Conservation (phyloP, 2,113 vertebrate genomes). For the Platycercus adscitus region DNA sequence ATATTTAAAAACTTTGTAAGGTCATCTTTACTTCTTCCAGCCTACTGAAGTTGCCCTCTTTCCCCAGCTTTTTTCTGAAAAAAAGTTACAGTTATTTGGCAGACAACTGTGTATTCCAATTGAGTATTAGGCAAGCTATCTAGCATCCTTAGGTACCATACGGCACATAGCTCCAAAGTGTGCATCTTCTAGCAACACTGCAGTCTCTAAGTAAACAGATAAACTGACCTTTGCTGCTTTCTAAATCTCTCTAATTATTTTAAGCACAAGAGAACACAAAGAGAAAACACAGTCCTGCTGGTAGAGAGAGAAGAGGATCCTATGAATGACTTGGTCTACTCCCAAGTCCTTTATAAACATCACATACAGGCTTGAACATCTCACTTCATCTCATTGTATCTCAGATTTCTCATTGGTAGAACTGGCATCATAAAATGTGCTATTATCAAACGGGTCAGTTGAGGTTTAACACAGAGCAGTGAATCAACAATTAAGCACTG, state of each 20-base stretch:
- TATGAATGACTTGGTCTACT: background rate
- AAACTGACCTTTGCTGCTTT: background rate
- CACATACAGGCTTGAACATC: background rate
- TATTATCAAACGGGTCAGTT: background rate
- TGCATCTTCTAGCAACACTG: background rate
- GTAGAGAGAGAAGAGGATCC: background rate
- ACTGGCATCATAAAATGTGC: background rate
- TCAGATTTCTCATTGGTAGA: background rate
- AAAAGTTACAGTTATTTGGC: background rate
- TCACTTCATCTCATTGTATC: background rate
- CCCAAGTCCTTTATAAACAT: background rate
- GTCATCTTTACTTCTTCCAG: background rate
- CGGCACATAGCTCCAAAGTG: background rate
- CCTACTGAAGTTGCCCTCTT: background rate
- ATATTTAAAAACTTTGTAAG: background rate
- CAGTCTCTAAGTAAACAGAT: background rate
- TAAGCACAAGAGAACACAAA: background rate
- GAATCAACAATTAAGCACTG: background rate
- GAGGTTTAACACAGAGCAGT: background rate
- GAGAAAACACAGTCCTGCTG: background rate
- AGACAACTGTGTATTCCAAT: rapidly evolving
- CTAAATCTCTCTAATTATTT: background rate
- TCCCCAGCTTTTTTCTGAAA: background rate
- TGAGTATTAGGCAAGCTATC: background rate
- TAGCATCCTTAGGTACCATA: background rate